Evolutionary conservation across 2,888 invertebrate genomes (phyloP), one percentile per base, ranked within the genome.

Genomic region (Pedicia rivosa): DNA sequence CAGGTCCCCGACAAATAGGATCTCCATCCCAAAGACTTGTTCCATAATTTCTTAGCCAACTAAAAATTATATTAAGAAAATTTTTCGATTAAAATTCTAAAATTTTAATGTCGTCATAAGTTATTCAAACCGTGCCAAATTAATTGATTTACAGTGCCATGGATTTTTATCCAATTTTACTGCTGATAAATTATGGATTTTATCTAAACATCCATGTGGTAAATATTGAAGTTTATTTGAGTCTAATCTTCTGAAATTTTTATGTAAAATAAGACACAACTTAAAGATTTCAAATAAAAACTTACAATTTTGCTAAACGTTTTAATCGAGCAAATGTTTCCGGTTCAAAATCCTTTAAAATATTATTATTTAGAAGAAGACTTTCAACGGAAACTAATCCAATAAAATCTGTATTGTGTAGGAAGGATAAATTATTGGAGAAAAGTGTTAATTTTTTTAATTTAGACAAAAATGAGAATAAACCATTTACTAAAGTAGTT

Each of bases 61-160:
- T 60, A 46, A 25, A 47, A 43, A 35, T 8, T 8, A 30, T 8
- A 37, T 16, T 22, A 33, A 13, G 7, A 9, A 17, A 19, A 36
- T 17, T 9, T n/a, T 12, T 16, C 12, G 12, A 19, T 20, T 19
- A 5, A 2, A 26, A 35, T 35, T 35, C 12, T 17, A 27, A 17
- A 12, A 17, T 5, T 35, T 10, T 35, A 28, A 26, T 24, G 6
- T n/a, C n/a, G n/a, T n/a, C n/a, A n/a, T n/a, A n/a, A 25, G n/a
- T 13, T 25, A 14, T 15, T 35, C 8, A n/a, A 15, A 74, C 65
- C 65, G 62, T 0, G 77, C 70, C 35, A 79, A 57, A 49, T 78
- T 78, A 1, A 74, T 57, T 14, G 74, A 70, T 30, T 67, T 59
- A 47, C 75, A 75, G 45, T 67, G 63, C 73, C 74, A 75, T 1